phyloP scores from a whole-genome alignment of 2,888 invertebrate species.

The Cephus sareptanus region DNA sequence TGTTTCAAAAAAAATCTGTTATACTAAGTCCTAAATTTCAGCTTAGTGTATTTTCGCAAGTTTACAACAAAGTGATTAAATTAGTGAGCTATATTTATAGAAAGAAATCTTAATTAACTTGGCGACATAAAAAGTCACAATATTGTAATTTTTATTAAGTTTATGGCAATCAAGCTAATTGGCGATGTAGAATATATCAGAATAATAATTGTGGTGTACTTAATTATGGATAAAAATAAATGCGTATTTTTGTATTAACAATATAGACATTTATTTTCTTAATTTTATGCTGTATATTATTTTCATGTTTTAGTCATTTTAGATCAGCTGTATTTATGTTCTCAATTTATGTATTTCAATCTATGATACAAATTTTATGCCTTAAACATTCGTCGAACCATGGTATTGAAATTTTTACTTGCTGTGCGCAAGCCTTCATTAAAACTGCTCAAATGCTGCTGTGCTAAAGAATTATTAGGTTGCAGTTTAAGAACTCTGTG shows the following conservation, averaged over 20 bases:
- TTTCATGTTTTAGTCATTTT: not conserved
- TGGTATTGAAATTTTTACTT: constrained; percentile 71
- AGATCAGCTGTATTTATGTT: constrained; percentile 15
- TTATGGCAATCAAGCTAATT: not conserved
- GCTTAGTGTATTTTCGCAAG: not conserved
- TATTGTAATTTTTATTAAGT: not conserved
- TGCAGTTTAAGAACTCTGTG: constrained; percentile 71
- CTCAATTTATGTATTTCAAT: not conserved
- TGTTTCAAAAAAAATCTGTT: not conserved
- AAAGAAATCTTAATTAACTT: not conserved
- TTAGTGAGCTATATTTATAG: not conserved
- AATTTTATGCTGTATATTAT: not conserved
- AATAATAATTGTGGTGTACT: constrained; percentile 34
- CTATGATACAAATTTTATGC: not conserved
- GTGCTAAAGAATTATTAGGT: constrained; percentile 75
- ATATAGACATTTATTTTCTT: constrained; percentile 33
- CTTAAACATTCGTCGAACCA: constrained; percentile 70
- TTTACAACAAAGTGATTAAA: not conserved
- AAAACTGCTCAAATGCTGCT: constrained; percentile 71
- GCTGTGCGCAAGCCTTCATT: constrained; percentile 71
- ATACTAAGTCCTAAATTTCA: not conserved
- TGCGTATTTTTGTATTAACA: constrained; percentile 58
- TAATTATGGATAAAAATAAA: constrained; percentile 46
- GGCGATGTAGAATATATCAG: constrained; percentile 11
- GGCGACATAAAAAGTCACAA: not conserved